Base-by-base conservation (phyloP, 1,140 invertebrate genomes). In the Riptortus pedestris region DNA sequence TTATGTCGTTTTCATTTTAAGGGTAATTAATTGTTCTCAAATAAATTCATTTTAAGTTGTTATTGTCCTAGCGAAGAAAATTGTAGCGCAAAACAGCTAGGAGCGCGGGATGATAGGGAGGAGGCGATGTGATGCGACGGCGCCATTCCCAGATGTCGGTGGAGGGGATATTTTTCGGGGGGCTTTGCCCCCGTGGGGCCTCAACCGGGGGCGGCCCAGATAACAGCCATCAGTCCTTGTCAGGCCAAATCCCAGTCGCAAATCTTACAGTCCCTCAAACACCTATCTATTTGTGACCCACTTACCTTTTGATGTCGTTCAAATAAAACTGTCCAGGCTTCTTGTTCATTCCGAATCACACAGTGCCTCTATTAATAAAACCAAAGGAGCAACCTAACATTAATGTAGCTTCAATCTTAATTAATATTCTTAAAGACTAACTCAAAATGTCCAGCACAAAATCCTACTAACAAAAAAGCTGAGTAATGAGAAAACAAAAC, bases 111-210 rank as follows among this genome's bases (percentile, higher is more conserved):
- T 38, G 31, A 38, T 55, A 24, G 2, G 4, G 22, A 22, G 51
- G 51, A 2, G 9, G 51, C 51, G 24, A 9, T 55, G 51, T 24
- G 22, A 24, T 20, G 24, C 22, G 51, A 55, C 51, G 51, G 51
- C 51, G 51, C 51, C 51, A 24, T 24, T 3, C 24, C 5, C 51
- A 18, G 51, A 12, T 27, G 5, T 24, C 3, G 22, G 22, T 2
- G 51, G 22, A 24, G 48, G 51, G 51, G 22, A 24, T 18, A 12
- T 11, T 24, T 55, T 55, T 55, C 51, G 51, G 51, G 51, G 51
- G 51, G 20, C 51, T 55, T 55, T 22, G 20, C 51, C 51, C 51
- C 24, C 20, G 2, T 55, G 51, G 24, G 51, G 51, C 51, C 51
- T 24, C 4, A 1, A 5, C 24, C 51, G 51, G 51, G 51, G 51